Evolutionary conservation across 1,140 invertebrate species (phyloP), one percentile per base, ranked within the genome.

Genomic region (Orussus abietinus): DNA sequence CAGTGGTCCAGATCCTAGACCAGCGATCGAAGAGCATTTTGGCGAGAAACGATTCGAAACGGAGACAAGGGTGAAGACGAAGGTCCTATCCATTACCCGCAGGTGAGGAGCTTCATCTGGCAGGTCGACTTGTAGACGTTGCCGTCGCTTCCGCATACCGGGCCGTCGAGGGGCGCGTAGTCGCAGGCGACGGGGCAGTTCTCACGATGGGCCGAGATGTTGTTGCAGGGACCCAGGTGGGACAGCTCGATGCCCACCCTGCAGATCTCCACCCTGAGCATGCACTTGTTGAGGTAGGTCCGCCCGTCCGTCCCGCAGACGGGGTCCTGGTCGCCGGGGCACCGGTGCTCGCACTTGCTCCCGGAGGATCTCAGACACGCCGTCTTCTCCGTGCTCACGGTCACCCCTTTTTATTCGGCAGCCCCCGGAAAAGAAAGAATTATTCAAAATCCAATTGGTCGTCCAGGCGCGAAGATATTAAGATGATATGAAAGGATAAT

Each of bases 41-140:
- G n/a, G n/a, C n/a, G n/a, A n/a, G n/a, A n/a, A n/a, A n/a, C n/a
- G n/a, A n/a, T n/a, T n/a, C n/a, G n/a, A n/a, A n/a, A n/a, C n/a
- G n/a, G n/a, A n/a, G n/a, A n/a, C n/a, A n/a, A n/a, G n/a, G n/a
- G n/a, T n/a, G n/a, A n/a, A n/a, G n/a, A n/a, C n/a, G n/a, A n/a
- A n/a, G n/a, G n/a, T n/a, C n/a, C n/a, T n/a, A n/a, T n/a, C n/a
- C n/a, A n/a, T 76, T 76, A 90, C 85, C 89, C 88, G 69, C 91
- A 94, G 29, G 90, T 94, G 3, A 88, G 74, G 34, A 88, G 76
- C 60, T 90, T 91, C 88, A 96, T 92, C 53, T 92, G 85, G 63
- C 94, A 97, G 4, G 90, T 92, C 42, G 86, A 95, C 55, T 86
- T 87, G 75, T 96, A 96, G 0, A 94, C 91, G 56, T 91, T 91